Percentiles rank a stretch among this genome's conserved stretches.
phyloP scores from a whole-genome alignment of 2,797 vertebrate genomes.

The Coccyzus lansbergi region DNA sequence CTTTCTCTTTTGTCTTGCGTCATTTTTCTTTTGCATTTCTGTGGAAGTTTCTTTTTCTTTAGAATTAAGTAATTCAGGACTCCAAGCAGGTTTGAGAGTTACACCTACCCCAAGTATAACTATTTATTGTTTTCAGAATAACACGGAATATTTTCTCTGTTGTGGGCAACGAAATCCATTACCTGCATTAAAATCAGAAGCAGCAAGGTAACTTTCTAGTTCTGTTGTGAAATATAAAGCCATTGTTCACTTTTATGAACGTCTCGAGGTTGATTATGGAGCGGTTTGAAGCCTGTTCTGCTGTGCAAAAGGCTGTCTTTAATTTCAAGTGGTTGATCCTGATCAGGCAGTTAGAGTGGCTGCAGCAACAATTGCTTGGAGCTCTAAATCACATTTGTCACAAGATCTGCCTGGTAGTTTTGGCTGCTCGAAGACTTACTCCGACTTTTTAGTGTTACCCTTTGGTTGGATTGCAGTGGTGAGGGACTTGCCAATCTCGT shows the following conservation, averaged over 20 bases:
- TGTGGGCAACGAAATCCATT: constrained; percentile 15
- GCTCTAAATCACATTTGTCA: constrained; percentile 29
- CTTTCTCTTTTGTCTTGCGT: neutral
- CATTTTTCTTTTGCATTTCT: neutral
- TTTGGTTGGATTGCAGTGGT: constrained; percentile 38
- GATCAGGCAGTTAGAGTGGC: constrained; percentile 23
- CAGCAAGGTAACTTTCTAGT: constrained; percentile 53
- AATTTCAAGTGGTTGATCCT: constrained; percentile 46
- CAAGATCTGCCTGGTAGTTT: constrained; percentile 18
- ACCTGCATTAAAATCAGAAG: neutral
- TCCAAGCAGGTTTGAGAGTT: neutral
- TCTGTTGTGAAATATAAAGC: constrained; percentile 15
- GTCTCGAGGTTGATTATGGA: neutral
- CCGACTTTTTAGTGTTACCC: constrained; percentile 3
- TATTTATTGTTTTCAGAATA: neutral
- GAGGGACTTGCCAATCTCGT: constrained; percentile 47
- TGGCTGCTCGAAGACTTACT: constrained; percentile 28
- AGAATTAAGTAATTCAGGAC: neutral
- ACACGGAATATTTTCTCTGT: neutral
- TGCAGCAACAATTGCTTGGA: neutral
- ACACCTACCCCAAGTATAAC: neutral
- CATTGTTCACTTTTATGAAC: constrained; percentile 24
- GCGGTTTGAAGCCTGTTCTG: constrained; percentile 34
- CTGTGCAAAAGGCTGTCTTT: constrained; percentile 10
- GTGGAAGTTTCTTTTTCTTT: neutral